Evolutionary conservation across 2,888 invertebrate species (phyloP), one percentile per base, ranked within the genome.

Genomic region (Cerceris ruficornis): DNA sequence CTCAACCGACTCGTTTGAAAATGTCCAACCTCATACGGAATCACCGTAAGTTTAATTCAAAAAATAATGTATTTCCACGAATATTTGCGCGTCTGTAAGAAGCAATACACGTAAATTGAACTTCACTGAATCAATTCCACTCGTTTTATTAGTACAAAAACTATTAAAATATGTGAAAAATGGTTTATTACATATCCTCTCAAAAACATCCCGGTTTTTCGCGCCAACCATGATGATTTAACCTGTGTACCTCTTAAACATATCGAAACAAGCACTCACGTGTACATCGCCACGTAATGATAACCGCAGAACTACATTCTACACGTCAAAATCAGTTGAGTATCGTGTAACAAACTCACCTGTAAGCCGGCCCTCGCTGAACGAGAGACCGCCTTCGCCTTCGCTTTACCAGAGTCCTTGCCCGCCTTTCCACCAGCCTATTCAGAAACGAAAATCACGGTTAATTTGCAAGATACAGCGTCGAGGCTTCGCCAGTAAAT

Each of bases 351-450:
- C 65, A 76, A 70, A 90, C 92, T 93, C 94, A 98, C 98, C 96
- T 99, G 99, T 92, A 99, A 95, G 89, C 99, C 99, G 90, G 99
- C 99, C 92, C 99, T 95, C 80, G 99, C 99, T 84, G 99, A 99
- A 92, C 99, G 96, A 82, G 99, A 99, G 88, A 99, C 99, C 89
- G 99, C 98, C 95, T 99, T 99, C 86, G 98, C 98, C 95, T 99
- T 99, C 71, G 98, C 98, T 95, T 99, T 99, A 92, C 99, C 99
- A 84, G 99, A 98, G 95, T 99, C 99, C 95, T 99, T 99, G 92
- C 99, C 99, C 94, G 99, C 99, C 97, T 99, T 99, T 93, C 99
- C 99, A 93, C 99, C 99, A 95, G 99, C 99, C 99, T 97, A 94
- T 88, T 88, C 82, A 61, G 77, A 88, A 82, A 87, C 81, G 75